phyloP scores from a whole-genome alignment of 1,140 invertebrate species.

The Diachasmimorpha longicaudata region DNA sequence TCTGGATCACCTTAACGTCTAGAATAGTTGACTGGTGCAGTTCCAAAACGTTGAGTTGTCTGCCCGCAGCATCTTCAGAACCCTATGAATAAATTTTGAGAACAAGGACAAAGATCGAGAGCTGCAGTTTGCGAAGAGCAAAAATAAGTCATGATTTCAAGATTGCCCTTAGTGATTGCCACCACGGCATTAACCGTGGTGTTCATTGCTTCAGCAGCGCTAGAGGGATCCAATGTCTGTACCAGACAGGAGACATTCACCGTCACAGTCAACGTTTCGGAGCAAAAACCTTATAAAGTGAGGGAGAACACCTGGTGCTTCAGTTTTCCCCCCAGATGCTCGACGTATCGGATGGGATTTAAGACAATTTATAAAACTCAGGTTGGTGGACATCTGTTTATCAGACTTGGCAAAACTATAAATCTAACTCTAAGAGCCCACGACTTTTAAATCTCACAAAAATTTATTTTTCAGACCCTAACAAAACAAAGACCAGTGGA shows the following conservation, averaged over 20 bases:
- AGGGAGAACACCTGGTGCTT: constrained; percentile 83
- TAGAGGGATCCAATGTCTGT: constrained; percentile 56
- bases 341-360: constrained; percentile 81
- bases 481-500: constrained; percentile 77
- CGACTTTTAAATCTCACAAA: too few relatives aligned
- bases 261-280: constrained; percentile 74
- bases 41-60: too few relatives aligned
- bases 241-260: constrained; percentile 69
- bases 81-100: too few relatives aligned
- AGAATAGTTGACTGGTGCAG: too few relatives aligned
- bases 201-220: constrained; percentile 10
- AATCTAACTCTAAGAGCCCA: too few relatives aligned
- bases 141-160: background rate
- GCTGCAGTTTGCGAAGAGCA: too few relatives aligned
- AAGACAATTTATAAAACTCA: constrained; percentile 74
- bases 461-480: constrained; percentile 70
- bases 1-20: too few relatives aligned
- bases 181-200: constrained; percentile 13
- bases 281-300: constrained; percentile 80
- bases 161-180: constrained; percentile 23
- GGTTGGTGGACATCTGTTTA: constrained; percentile 45
- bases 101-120: too few relatives aligned
- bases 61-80: too few relatives aligned
- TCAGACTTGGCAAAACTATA: background rate
- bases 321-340: constrained; percentile 83